Evolutionary conservation across 2,797 vertebrate genomes (phyloP).

Genomic region (Peromyscus attwateri): DNA sequence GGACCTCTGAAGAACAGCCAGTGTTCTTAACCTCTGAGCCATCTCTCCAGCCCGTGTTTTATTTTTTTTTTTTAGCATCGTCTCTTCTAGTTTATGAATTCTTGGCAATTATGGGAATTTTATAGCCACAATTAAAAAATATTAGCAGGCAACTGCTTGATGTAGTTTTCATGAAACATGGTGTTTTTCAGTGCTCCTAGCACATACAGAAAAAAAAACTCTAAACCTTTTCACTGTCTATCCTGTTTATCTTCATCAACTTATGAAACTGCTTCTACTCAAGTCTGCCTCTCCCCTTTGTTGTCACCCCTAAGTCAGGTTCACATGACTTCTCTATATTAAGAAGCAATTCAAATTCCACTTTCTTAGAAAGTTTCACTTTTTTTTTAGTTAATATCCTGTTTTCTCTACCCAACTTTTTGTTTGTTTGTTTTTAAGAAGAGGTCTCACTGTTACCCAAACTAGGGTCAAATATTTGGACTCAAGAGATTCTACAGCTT

Average conservation of each 20-base stretch:
- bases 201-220: not conserved
- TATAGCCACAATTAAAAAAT: conserved; percentile 33
- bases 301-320: not conserved
- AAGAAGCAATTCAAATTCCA: not conserved
- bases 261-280: not conserved
- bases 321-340: not conserved
- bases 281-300: not conserved
- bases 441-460: not conserved
- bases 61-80: not conserved
- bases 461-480: not conserved
- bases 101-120: conserved; percentile 24
- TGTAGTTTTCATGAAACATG: conserved; percentile 36
- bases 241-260: not conserved
- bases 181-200: conserved; percentile 2
- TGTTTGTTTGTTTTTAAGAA: not conserved
- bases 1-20: too few species aligned
- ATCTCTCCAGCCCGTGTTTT: too few species aligned
- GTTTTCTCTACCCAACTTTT: not conserved
- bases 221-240: not conserved
- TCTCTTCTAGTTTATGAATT: conserved; percentile 17
- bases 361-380: not conserved
- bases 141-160: not conserved
- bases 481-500: not conserved
- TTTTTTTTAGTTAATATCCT: not conserved
- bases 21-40: too few species aligned